Evolutionary conservation across 2,888 invertebrate genomes (phyloP), one percentile per base, ranked within the genome.

Genomic region (Galerucella pusilla): DNA sequence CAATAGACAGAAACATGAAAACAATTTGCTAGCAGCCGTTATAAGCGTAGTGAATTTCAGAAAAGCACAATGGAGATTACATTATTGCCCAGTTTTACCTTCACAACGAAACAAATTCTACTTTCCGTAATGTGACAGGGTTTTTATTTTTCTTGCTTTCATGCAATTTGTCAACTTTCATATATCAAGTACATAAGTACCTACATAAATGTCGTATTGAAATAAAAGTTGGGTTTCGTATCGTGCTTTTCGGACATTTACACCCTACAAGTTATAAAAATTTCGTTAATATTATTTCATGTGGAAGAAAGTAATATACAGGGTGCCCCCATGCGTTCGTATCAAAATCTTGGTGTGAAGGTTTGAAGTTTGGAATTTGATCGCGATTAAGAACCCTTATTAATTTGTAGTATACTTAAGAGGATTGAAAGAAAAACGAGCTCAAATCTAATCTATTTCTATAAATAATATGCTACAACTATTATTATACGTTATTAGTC

Each of bases 51-150:
- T 65, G 46, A 65, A 65, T 65, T 46, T 46, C 64, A 46, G 20
- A 45, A 46, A 11, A 65, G 46, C 16, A 65, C 64, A 65, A 65
- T 65, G 64, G 64, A 20, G 64, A 46, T 20, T 65, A 46, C 64
- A 65, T 45, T 65, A 65, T 65, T 65, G 12, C 64, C 11, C 46
- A 65, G 6, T 65, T 65, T 65, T 20, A 65, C 46, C 16, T 46
- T 46, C n/a, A 20, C 16, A 16, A 10, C 20, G 57, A 57, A 57
- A 16, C 57, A 16, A 65, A 16, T 65, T 65, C 64, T 46, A 64
- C 42, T 64, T 20, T 64, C 16, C n/a, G 64, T 64, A 20, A 64
- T 20, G 42, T 65, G 64, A 16, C 46, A 65, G 46, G 45, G 5
- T n/a, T 65, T 65, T 64, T 64, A 4, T n/a, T 63, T 65, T 65